Evolutionary conservation across 2,797 vertebrate genomes (phyloP), one percentile per base, ranked within the genome.

Genomic region (Enoplosus armatus): DNA sequence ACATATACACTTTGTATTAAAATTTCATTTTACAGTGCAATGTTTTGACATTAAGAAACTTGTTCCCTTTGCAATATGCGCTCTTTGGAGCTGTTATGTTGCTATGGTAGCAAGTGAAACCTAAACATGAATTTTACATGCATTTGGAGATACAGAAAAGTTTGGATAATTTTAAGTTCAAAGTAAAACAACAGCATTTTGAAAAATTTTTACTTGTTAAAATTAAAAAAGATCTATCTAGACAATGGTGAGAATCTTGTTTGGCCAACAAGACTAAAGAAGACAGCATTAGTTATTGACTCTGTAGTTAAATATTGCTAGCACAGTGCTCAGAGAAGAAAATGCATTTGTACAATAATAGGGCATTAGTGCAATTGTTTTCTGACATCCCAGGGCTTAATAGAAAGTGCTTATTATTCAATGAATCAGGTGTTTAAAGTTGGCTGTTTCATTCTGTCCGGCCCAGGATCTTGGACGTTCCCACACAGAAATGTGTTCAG

Each of bases 1-100:
- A 27, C 26, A 54, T 59, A 75, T 72, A 68, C 0, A 71, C 2
- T 43, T 24, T 45, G 6, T 27, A 62, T 72, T 56, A 70, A 82
- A 60, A 51, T 16, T 4, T 63, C 20, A 24, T 27, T 3, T 27
- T 3, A 61, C 18, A 64, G 14, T 51, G 26, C 27, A 24, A 41
- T 58, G 6, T 33, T 55, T 43, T 29, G 2, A 41, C 15, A 50
- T 51, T 47, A 15, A 33, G 10, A 8, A 29, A 15, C 8, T 27
- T 48, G 7, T n/a, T 61, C 5, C 10, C 47, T 29, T 60, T 33
- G 45, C 20, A 55, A 10, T 31, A 45, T 31, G 20, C 15, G 35
- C 14, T 70, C 45, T 16, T 6, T 27, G 27, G 1, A 51, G 54
- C n/a, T 51, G 48, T 51, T 14, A 47, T 20, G 45, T 20, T 47